phyloP scores from a whole-genome alignment of 2,888 invertebrate species.

The Drosophila cracens region DNA sequence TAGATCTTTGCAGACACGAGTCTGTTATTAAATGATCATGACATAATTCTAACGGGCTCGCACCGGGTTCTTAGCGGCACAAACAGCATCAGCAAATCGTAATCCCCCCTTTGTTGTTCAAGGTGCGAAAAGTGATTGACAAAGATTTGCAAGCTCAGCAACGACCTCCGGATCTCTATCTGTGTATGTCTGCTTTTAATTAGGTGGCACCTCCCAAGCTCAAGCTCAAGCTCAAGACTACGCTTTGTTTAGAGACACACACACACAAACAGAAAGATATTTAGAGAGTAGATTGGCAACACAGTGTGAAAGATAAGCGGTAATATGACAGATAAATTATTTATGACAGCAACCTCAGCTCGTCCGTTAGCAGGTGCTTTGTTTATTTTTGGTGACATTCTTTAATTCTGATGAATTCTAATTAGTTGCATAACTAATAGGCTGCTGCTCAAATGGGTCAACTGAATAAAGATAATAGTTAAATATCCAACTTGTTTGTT shows the following conservation, averaged over 20 bases:
- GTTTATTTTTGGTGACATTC: slow-evolving; percentile 42
- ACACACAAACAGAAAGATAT: slow-evolving; percentile 1
- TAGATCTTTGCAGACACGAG: not conserved
- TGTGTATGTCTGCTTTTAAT: slow-evolving; percentile 52
- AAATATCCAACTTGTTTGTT: not conserved
- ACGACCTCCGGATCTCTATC: slow-evolving; percentile 10
- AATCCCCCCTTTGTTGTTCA: not conserved
- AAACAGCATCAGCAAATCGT: slow-evolving; percentile 5
- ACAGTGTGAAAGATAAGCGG: slow-evolving; percentile 71
- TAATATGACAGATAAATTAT: slow-evolving; percentile 49
- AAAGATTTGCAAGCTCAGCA: slow-evolving; percentile 22
- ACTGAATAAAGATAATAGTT: not conserved
- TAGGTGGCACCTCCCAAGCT: slow-evolving; percentile 47
- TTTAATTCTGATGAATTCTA: slow-evolving; percentile 38
- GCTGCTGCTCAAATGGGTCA: slow-evolving; percentile 46
- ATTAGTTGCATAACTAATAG: slow-evolving; percentile 63
- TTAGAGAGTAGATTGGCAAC: slow-evolving; percentile 38
- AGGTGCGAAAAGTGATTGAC: slow-evolving; percentile 21
- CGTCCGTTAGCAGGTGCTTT: slow-evolving; percentile 69
- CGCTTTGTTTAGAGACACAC: not conserved
- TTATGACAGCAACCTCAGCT: slow-evolving; percentile 7
- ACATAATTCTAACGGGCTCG: slow-evolving; percentile 1
- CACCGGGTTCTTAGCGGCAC: not conserved
- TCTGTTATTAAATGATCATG: not conserved
- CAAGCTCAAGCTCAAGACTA: slow-evolving; percentile 15